A percentile compares a stretch with the other conserved stretches of the same genome.
These are phyloP conservation scores for Stichodactyla mertensii DNA, from an alignment of 64 coral and sea anemone genomes.

Conservation along the genomic window DNA sequence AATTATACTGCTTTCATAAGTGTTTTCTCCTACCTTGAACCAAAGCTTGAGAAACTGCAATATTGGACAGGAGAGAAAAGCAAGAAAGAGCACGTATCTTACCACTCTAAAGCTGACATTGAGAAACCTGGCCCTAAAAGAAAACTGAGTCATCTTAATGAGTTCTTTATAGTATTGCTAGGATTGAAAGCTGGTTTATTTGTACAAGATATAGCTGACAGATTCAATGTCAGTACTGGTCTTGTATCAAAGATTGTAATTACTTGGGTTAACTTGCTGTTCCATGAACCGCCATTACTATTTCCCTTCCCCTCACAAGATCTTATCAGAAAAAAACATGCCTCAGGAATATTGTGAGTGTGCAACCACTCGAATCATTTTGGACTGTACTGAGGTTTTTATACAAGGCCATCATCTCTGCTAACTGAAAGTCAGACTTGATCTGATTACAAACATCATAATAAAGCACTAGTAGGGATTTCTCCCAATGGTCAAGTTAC, in stretches of 20 bases:
- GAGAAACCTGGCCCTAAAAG: too few species aligned
- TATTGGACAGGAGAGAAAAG: not conserved
- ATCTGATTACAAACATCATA: conserved; percentile 54
- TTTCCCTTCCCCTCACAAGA: conserved; percentile 28
- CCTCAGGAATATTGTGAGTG: not conserved
- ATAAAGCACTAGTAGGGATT: conserved; percentile 33
- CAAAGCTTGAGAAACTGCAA: conserved; percentile 22
- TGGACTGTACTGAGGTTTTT: too few species aligned
- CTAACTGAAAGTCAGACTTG: conserved; percentile 39
- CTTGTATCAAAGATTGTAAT: not conserved
- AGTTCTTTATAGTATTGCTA: conserved; percentile 34
- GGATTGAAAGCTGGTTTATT: conserved; percentile 23
- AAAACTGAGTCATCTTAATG: not conserved
- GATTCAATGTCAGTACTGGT: not conserved
- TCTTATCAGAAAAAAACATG: conserved; percentile 20
- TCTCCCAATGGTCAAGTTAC: conserved; percentile 43
- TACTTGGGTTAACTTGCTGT: conserved; percentile 15
- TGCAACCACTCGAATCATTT: too few species aligned
- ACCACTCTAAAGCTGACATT: not conserved
- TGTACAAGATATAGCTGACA: conserved; percentile 17
- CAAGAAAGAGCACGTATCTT: not conserved
- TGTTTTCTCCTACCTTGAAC: conserved; percentile 4
- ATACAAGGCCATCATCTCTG: not conserved
- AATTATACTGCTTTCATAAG: not conserved
- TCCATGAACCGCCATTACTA: not conserved